These are phyloP conservation scores for Bombus affinis DNA, from an alignment of 1,140 invertebrate species.

Conservation along the genomic window DNA sequence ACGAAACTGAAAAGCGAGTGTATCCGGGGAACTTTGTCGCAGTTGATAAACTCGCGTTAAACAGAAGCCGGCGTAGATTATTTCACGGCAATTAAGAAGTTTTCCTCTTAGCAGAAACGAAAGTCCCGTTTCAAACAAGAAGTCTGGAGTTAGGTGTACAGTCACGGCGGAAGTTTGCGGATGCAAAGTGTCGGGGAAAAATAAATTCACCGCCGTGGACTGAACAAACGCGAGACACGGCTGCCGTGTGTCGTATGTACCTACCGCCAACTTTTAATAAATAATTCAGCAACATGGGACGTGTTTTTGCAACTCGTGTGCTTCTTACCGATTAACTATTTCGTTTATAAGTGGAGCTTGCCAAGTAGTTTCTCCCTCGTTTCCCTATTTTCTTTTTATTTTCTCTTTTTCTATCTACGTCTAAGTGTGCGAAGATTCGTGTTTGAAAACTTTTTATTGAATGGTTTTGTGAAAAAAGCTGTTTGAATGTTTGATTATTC, in stretches of 20 bases:
- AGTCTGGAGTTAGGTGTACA: slow-evolving; percentile 17
- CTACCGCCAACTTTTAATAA: slow-evolving; percentile 13
- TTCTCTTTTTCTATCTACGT: not conserved
- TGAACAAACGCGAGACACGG: not conserved
- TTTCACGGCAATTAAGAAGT: slow-evolving; percentile 62
- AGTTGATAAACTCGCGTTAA: slow-evolving; percentile 60
- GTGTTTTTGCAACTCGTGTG: not conserved
- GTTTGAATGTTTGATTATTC: not conserved
- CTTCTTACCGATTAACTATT: not conserved
- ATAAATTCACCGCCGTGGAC: slow-evolving; percentile 20
- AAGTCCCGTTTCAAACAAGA: slow-evolving; percentile 45
- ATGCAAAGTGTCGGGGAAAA: slow-evolving; percentile 31
- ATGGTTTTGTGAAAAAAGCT: not conserved
- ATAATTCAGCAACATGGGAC: not conserved
- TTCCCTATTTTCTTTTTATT: not conserved
- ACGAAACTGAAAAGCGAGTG: slow-evolving; percentile 17
- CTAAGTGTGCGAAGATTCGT: not conserved
- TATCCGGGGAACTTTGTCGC: slow-evolving; percentile 40
- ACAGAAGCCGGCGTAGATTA: slow-evolving; percentile 50
- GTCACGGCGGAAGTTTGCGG: not conserved
- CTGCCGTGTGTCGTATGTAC: not conserved
- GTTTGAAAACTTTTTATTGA: not conserved
- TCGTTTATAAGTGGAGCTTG: not conserved
- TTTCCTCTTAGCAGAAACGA: slow-evolving; percentile 35
- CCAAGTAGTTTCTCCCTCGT: not conserved